phyloP scores from a whole-genome alignment of 2,113 vertebrate genomes.

The Regulus satrapa region DNA sequence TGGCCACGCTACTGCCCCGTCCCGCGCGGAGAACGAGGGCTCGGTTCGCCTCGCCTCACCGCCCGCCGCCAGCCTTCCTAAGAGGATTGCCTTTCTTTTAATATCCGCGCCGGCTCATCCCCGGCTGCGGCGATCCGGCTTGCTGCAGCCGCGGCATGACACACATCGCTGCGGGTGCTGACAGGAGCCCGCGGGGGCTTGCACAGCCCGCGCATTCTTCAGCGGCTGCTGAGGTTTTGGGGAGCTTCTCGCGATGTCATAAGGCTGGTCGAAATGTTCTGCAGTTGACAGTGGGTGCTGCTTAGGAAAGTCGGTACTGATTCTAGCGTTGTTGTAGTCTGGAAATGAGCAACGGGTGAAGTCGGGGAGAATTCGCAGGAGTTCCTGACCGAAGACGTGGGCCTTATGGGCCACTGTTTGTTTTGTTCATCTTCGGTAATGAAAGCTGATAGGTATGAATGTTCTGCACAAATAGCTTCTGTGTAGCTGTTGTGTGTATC shows the following conservation, averaged over 20 bases:
- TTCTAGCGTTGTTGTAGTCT: neutral
- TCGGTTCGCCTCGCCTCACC: neutral
- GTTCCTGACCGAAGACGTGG: neutral
- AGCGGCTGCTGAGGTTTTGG: neutral
- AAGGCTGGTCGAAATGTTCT: neutral
- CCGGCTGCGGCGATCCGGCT: slow-evolving; percentile 1
- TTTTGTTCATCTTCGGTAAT: neutral
- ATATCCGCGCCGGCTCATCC: slow-evolving; percentile 70
- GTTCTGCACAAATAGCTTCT: neutral
- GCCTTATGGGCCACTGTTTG: neutral
- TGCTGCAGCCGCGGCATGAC: neutral
- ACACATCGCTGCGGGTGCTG: neutral
- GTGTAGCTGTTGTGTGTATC: neutral
- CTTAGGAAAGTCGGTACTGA: fast-evolving
- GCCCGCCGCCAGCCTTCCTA: slow-evolving; percentile 51
- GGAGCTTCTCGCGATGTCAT: neutral
- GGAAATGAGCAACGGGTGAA: neutral
- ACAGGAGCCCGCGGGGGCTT: neutral
- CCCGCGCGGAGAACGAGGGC: neutral
- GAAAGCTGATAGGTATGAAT: neutral
- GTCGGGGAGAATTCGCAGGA: neutral
- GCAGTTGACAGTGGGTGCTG: fast-evolving
- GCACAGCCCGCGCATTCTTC: neutral
- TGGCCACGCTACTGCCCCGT: neutral
- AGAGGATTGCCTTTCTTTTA: slow-evolving; percentile 88